These are phyloP conservation scores for Bemisia tabaci DNA, from an alignment of 1,140 invertebrate species.

Conservation along the genomic window DNA sequence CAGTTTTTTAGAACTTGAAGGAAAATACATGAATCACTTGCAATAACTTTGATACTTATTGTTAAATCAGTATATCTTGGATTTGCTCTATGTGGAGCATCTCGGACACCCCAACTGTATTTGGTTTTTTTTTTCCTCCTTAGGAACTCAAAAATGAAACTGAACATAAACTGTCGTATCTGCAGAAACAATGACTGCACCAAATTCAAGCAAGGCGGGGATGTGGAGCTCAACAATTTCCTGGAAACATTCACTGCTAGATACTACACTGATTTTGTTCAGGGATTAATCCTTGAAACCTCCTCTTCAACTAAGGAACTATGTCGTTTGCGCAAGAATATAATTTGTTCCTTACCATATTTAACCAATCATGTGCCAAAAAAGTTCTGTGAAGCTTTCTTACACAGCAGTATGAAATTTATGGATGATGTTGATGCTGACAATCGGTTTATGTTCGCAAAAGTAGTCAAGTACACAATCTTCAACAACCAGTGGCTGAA, in stretches of 20 bases:
- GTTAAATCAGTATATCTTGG: too few relatives aligned
- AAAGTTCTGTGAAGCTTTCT: neutral
- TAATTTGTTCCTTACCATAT: neutral
- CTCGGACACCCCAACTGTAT: too few relatives aligned
- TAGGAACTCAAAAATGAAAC: neutral
- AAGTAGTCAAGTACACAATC: neutral
- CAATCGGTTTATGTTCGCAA: neutral
- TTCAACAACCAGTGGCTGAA: neutral
- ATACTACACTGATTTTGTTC: neutral
- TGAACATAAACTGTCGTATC: neutral
- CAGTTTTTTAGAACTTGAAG: too few relatives aligned
- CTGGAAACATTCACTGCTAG: neutral
- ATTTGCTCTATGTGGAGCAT: too few relatives aligned
- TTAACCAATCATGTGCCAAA: neutral
- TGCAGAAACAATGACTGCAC: neutral
- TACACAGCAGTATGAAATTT: neutral
- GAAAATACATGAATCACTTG: too few relatives aligned
- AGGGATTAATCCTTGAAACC: neutral
- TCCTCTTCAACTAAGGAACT: neutral
- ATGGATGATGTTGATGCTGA: neutral
- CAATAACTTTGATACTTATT: too few relatives aligned
- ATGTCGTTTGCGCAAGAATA: neutral
- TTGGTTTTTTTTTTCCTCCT: neutral
- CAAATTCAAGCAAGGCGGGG: too few relatives aligned
- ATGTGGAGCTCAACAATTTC: neutral